Percentiles rank a stretch among this genome's conserved stretches.
Conservation (phyloP, 2,888 invertebrate species). For the Sarcophaga rosellei region DNA sequence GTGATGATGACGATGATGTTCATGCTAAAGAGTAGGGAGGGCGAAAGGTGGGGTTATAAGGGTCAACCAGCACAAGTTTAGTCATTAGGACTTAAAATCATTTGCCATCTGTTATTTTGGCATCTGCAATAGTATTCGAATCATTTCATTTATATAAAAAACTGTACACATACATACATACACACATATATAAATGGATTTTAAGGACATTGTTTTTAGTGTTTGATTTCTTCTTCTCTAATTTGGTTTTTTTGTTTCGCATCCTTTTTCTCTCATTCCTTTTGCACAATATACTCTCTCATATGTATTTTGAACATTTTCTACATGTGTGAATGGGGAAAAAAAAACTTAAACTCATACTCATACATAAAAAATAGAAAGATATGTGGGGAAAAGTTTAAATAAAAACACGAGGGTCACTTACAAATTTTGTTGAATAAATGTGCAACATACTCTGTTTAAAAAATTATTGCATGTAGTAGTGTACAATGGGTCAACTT, state of each 20-base stretch:
- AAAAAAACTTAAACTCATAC: background rate
- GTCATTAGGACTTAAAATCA: conserved; percentile 67
- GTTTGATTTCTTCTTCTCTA: conserved; percentile 6
- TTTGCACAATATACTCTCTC: conserved; percentile 39
- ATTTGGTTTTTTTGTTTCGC: conserved; percentile 14
- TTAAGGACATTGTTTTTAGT: conserved; percentile 41
- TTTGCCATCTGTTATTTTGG: conserved; percentile 68
- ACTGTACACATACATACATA: background rate
- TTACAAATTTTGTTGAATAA: too few species aligned
- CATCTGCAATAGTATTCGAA: conserved; percentile 59
- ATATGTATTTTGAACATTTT: conserved; percentile 31
- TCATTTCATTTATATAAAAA: conserved; percentile 41
- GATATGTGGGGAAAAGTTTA: background rate
- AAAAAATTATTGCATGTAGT: too few species aligned
- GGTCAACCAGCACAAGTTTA: conserved; percentile 65
- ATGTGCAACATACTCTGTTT: too few species aligned
- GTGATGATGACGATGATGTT: background rate
- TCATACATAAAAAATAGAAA: background rate
- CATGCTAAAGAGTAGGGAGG: background rate
- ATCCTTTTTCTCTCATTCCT: conserved; percentile 4
- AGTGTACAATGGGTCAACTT: too few species aligned
- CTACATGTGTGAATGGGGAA: conserved; percentile 4
- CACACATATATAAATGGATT: conserved; percentile 26
- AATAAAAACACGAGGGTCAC: background rate
- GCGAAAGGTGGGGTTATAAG: conserved; percentile 27